Evolutionary conservation across 2,113 vertebrate species (phyloP), one percentile per base, ranked within the genome.

Genomic region (Mus spicilegus): DNA sequence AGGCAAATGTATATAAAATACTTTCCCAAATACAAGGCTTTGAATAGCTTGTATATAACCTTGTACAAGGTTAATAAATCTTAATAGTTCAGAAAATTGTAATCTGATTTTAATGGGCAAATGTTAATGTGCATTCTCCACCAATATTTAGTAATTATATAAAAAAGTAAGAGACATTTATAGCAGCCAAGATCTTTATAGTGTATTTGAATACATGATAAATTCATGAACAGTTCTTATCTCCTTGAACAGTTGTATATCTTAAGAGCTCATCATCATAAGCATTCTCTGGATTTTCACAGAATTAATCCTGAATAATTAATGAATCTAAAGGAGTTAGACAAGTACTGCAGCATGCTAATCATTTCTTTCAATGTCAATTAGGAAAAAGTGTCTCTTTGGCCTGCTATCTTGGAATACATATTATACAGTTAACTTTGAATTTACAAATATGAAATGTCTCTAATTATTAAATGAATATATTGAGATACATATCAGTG

Each of bases 231-330:
- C 82, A 97, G 90, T 94, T 97, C 86, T 97, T 97, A 97, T 97
- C 81, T 96, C 76, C 49, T 92, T 46, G 87, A 97, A 97, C 85
- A 92, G 90, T 96, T 97, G 93, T 96, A 90, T 97, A 97, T 97
- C 94, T 97, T 97, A 94, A 95, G 96, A 97, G 94, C 91, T 95
- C 93, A 97, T 98, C 67, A 97, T 96, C 86, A 94, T 96, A 93
- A 95, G 89, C 87, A 96, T 96, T 97, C 82, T 93, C 94, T 96
- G 70, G 63, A 92, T 97, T 97, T 97, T 97, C 92, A 96, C 89
- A 94, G 96, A 97, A 98, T 97, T 98, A 97, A 97, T 97, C 86
- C 54, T 97, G 73, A 98, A 97, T 98, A 97, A 97, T 97, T 97
- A 96, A 97, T 97, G 91, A 94, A 93, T 93, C 93, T 95, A 36